phyloP scores from a whole-genome alignment of 2,888 invertebrate species.

The Clivina fossor region DNA sequence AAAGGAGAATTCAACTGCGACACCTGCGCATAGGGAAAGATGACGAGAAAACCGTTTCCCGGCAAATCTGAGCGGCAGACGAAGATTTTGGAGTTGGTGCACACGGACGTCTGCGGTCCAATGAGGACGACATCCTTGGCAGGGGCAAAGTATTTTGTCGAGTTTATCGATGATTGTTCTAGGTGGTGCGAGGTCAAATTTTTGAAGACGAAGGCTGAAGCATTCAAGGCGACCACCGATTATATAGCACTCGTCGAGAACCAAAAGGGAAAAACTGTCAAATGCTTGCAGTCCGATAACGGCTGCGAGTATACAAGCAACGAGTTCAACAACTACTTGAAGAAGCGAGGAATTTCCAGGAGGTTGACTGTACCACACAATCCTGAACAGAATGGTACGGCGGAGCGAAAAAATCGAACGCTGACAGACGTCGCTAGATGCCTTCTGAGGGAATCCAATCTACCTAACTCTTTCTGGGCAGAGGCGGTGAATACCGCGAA shows the following conservation, averaged over 20 bases:
- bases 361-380: constrained; percentile 36
- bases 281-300: constrained; percentile 39
- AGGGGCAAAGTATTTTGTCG: constrained; percentile 37
- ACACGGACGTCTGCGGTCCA: constrained; percentile 4
- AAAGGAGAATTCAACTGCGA: constrained; percentile 30
- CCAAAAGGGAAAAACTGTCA: constrained; percentile 24
- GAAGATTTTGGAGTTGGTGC: constrained; percentile 1
- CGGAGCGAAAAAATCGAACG: too few species aligned
- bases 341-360: constrained; percentile 35
- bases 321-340: constrained; percentile 35
- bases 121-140: constrained; percentile 24
- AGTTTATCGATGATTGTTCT: constrained; percentile 39
- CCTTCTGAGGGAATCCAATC: constrained; percentile 42
- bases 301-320: constrained; percentile 35
- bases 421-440: constrained; percentile 43
- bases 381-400: constrained; percentile 39
- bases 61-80: constrained; percentile 27
- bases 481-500: constrained; percentile 46
- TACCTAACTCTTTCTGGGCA: constrained; percentile 45
- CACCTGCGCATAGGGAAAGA: constrained; percentile 34
- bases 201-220: constrained; percentile 26
- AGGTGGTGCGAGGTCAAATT: constrained; percentile 17
- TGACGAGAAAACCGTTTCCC: constrained; percentile 27
- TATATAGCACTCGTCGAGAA: constrained; percentile 9
- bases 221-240: constrained; percentile 14